Conservation (phyloP, 2,113 vertebrate species). For the Chiloscyllium plagiosum region DNA sequence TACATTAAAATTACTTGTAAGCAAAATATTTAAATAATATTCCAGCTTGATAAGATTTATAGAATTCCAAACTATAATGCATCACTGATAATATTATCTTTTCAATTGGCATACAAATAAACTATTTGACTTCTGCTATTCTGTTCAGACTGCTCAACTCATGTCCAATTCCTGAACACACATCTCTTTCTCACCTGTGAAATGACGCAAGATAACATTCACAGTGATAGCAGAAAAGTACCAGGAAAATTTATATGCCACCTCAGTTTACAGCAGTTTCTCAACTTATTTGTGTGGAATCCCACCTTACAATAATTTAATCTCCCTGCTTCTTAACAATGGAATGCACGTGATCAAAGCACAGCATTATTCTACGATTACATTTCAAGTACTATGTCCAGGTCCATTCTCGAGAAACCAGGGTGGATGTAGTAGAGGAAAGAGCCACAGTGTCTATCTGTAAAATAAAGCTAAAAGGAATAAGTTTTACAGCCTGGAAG, state of each 20-base stretch:
- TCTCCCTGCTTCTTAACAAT: neutral
- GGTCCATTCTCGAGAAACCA: neutral
- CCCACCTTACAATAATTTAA: neutral
- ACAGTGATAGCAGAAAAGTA: neutral
- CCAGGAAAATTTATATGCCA: neutral
- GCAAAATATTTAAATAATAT: neutral
- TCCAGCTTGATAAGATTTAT: neutral
- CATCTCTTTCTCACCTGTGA: neutral
- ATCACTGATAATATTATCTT: neutral
- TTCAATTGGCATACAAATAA: neutral
- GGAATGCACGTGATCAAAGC: neutral
- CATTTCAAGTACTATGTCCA: neutral
- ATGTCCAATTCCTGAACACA: neutral
- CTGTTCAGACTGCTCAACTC: neutral
- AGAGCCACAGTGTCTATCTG: neutral
- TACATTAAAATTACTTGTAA: neutral
- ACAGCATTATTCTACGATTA: neutral
- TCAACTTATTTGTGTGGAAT: neutral
- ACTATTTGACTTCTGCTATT: neutral
- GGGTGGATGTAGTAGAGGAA: neutral
- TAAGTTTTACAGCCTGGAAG: neutral
- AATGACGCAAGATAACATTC: neutral
- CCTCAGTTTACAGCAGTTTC: neutral
- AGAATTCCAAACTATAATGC: neutral
- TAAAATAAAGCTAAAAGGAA: neutral